These are phyloP conservation scores for Dallia pectoralis DNA, from an alignment of 2,797 vertebrate species.

Conservation along the genomic window DNA sequence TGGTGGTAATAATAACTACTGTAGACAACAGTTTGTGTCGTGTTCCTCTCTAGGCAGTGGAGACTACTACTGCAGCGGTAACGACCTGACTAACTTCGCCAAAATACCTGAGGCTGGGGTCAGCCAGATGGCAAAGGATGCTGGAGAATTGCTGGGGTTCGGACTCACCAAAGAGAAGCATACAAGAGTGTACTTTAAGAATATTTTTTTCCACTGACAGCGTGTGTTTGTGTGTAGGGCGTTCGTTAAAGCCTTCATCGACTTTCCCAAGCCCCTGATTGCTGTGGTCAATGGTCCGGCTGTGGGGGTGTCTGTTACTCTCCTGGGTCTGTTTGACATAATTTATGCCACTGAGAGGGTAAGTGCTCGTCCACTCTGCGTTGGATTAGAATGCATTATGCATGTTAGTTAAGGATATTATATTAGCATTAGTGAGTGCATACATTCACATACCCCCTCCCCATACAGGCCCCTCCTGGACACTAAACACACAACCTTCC, in stretches of 20 bases:
- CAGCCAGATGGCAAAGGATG: conserved; percentile 64
- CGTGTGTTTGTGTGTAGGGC: conserved; percentile 62
- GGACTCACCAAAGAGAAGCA: conserved; percentile 5
- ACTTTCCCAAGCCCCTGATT: conserved; percentile 92
- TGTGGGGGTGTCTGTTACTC: conserved; percentile 83
- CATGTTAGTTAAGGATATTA: too few species aligned
- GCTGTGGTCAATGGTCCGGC: conserved; percentile 91
- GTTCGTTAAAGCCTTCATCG: conserved; percentile 85
- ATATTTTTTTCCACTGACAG: background rate
- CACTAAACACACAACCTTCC: too few species aligned
- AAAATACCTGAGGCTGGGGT: conserved; percentile 57
- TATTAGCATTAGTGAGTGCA: too few species aligned
- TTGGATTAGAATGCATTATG: background rate
- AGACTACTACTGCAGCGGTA: conserved; percentile 91
- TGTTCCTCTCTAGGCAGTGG: conserved; percentile 76
- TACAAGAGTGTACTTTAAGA: background rate
- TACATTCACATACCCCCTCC: background rate
- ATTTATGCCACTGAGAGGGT: conserved; percentile 87
- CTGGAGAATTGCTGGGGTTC: conserved; percentile 76
- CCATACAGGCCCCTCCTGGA: background rate
- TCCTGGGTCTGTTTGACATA: conserved; percentile 84
- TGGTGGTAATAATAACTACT: too few species aligned
- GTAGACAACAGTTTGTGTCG: too few species aligned
- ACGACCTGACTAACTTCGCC: conserved; percentile 86
- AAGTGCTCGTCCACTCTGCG: background rate